A percentile compares a stretch with the other conserved stretches of the same genome.
Conservation (phyloP, 2,113 vertebrate species). For the Lichenostomus cassidix region DNA sequence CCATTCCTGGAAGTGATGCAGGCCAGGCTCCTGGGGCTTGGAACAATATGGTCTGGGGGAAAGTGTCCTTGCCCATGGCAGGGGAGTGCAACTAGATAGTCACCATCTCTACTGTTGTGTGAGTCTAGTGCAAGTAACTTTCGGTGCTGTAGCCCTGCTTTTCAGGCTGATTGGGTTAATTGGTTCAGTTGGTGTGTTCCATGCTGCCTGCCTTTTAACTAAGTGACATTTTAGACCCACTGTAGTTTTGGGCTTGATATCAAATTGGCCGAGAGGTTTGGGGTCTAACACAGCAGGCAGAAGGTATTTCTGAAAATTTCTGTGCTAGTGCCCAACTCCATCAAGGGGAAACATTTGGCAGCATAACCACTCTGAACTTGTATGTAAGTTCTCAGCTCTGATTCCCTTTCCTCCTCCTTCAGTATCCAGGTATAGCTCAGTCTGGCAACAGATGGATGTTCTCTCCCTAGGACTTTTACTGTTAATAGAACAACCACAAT, state of each 20-base stretch:
- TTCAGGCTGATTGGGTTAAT: neutral
- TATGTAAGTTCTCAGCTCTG: neutral
- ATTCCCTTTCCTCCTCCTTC: neutral
- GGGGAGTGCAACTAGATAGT: neutral
- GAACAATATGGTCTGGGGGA: neutral
- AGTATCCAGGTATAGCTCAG: neutral
- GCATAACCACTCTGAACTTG: neutral
- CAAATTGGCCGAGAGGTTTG: neutral
- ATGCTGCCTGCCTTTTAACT: neutral
- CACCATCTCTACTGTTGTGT: neutral
- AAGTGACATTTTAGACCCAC: neutral
- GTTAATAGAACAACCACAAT: neutral
- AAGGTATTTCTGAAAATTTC: neutral
- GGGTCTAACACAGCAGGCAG: neutral
- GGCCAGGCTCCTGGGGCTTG: neutral
- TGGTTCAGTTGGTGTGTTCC: neutral
- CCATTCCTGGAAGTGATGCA: neutral
- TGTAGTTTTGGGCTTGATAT: neutral
- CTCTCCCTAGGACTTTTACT: neutral
- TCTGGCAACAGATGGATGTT: neutral
- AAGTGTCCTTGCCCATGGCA: neutral
- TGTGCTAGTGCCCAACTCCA: neutral
- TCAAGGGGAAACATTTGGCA: accelerated
- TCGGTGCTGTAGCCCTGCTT: neutral
- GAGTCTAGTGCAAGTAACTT: neutral